These are phyloP conservation scores for Parnassius glacialis DNA, from an alignment of 2,888 invertebrate genomes.

Conservation along the genomic window DNA sequence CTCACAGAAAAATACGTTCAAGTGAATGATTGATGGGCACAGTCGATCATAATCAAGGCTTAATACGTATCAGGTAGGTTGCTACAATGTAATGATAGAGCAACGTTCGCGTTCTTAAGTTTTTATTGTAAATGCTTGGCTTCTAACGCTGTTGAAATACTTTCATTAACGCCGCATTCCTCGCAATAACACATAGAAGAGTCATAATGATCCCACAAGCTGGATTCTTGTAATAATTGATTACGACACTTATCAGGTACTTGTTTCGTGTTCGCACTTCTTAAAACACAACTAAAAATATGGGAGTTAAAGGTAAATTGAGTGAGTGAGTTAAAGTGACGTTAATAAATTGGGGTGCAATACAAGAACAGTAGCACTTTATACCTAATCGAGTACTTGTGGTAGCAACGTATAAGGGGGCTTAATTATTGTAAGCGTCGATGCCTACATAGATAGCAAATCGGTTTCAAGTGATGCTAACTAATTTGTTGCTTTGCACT, in stretches of 20 bases:
- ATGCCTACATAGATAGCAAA: constrained; percentile 59
- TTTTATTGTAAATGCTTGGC: constrained; percentile 19
- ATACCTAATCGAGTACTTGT: constrained; percentile 18
- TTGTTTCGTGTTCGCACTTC: constrained; percentile 8
- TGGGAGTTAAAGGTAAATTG: not conserved
- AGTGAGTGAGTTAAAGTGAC: not conserved
- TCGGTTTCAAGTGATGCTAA: constrained; percentile 29
- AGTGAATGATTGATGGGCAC: not conserved
- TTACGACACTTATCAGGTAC: constrained; percentile 23
- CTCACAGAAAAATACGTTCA: constrained; percentile 1
- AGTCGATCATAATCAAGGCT: constrained; percentile 5
- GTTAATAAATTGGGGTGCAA: constrained; percentile 1
- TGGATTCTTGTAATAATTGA: constrained; percentile 20
- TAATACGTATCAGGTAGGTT: constrained; percentile 4
- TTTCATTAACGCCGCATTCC: constrained; percentile 24
- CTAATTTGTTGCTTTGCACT: constrained; percentile 13
- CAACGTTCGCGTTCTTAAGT: constrained; percentile 15
- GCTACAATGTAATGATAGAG: constrained; percentile 22
- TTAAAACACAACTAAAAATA: constrained; percentile 10
- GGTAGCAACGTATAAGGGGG: constrained; percentile 28
- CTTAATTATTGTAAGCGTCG: constrained; percentile 51
- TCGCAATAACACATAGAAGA: constrained; percentile 15
- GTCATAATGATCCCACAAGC: constrained; percentile 18
- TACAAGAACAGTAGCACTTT: constrained; percentile 1
- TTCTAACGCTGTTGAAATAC: constrained; percentile 16